Base-by-base conservation (phyloP, 2,888 invertebrate genomes). In the Lymantria dispar region DNA sequence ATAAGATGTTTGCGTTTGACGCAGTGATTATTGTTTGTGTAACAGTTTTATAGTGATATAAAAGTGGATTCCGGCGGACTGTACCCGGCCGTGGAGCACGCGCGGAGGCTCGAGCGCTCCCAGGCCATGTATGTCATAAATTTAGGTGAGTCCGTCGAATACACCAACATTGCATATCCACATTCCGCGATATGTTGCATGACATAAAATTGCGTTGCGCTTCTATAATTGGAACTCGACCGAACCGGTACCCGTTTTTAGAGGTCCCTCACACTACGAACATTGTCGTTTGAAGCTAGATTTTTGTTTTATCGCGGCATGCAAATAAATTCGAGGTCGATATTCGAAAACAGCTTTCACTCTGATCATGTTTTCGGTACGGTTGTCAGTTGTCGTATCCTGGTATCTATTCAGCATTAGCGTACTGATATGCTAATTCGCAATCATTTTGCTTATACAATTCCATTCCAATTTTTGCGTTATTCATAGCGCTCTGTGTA, bases 51-150 rank as follows among this genome's bases (percentile, higher is more conserved):
- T 76, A 84, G 87, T 90, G 89, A 72, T 64, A 78, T 58, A 84
- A 80, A 85, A 85, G 89, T 91, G 90, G 90, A 91, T 90, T 87
- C 89, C 87, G 88, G 88, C 75, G 83, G 85, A 78, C 78, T 89
- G 49, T 91, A 89, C 77, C 87, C 80, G 85, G 85, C 89, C 82
- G 88, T 89, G 85, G 90, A 88, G 89, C 90, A 85, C 80, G 83
- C 89, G 74, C 81, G 84, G 72, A 84, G 87, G 83, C 87, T 89
- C 82, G 87, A 88, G 84, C 89, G 90, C 87, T 89, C 90, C 81
- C 90, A 85, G 87, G 90, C 89, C 81, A 91, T 91, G 91, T 91
- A 91, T 88, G 91, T 91, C 88, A 89, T 91, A 68, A 91, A 91
- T 88, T 86, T 91, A 87, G 91, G 91, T 91, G 85, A 90, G 91